These are phyloP conservation scores for Crocodylus rhombifer DNA, from an alignment of 2,797 vertebrate genomes.

Conservation along the genomic window DNA sequence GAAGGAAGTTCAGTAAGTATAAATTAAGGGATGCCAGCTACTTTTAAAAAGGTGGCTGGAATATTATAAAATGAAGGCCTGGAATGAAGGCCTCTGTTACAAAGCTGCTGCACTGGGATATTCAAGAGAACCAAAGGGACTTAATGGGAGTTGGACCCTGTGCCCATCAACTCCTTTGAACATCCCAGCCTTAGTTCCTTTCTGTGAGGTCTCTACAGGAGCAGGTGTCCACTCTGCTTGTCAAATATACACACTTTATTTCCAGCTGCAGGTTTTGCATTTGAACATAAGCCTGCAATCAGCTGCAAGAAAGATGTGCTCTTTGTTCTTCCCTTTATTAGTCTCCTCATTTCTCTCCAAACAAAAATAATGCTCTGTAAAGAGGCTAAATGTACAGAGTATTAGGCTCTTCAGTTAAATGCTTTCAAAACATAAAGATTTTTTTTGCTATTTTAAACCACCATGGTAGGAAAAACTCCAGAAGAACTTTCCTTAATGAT, in stretches of 20 bases:
- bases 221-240: neutral
- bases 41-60: neutral
- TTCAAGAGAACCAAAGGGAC: neutral
- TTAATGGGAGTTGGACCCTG: neutral
- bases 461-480: neutral
- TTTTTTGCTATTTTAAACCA: neutral
- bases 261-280: neutral
- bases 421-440: neutral
- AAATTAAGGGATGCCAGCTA: neutral
- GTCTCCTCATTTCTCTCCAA: neutral
- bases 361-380: neutral
- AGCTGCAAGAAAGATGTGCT: accelerated
- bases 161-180: neutral
- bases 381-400: neutral
- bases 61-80: neutral
- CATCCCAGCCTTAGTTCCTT: neutral
- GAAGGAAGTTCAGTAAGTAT: conserved; percentile 33
- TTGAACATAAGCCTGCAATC: neutral
- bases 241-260: neutral
- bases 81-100: neutral
- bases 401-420: neutral
- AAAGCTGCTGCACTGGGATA: neutral
- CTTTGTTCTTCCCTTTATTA: neutral
- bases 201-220: neutral
- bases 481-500: neutral